A percentile compares a stretch with the other conserved stretches of the same genome.
Evolutionary conservation across 2,797 vertebrate species (phyloP).

Genomic region (Melanogrammus aeglefinus): DNA sequence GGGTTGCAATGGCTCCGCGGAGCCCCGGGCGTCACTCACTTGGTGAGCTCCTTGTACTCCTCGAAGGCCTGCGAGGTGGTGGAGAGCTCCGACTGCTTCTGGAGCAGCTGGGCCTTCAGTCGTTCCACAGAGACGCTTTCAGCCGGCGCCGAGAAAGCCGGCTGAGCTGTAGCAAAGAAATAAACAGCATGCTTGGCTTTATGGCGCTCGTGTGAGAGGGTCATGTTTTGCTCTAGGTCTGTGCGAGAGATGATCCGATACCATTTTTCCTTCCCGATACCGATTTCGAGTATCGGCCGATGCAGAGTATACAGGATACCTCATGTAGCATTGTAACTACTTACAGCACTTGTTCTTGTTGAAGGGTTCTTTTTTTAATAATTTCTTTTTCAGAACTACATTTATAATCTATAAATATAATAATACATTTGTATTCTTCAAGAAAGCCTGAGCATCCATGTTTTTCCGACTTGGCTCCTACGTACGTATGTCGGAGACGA

Average conservation of each 20-base stretch:
- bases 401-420: no score
- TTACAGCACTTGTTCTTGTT: no score
- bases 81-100: constrained; percentile 83
- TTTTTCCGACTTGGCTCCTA: no score
- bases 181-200: not conserved
- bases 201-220: not conserved
- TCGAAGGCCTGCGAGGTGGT: constrained; percentile 85
- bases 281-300: no score
- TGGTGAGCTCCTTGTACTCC: constrained; percentile 89
- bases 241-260: not conserved
- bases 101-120: constrained; percentile 83
- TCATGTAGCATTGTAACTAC: no score
- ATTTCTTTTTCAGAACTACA: no score
- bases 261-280: not conserved
- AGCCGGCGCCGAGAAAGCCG: constrained; percentile 58
- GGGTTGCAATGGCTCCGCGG: not conserved
- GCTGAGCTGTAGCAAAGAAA: constrained; percentile 62
- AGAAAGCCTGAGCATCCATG: no score
- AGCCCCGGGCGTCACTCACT: constrained; percentile 69
- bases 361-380: no score
- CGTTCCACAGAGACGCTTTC: constrained; percentile 75
- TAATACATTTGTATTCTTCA: no score
- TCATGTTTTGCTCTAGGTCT: not conserved
- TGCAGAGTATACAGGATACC: no score
- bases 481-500: no score